These are phyloP conservation scores for Benthosema pterotum DNA, from an alignment of 2,797 vertebrate genomes.

Conservation along the genomic window DNA sequence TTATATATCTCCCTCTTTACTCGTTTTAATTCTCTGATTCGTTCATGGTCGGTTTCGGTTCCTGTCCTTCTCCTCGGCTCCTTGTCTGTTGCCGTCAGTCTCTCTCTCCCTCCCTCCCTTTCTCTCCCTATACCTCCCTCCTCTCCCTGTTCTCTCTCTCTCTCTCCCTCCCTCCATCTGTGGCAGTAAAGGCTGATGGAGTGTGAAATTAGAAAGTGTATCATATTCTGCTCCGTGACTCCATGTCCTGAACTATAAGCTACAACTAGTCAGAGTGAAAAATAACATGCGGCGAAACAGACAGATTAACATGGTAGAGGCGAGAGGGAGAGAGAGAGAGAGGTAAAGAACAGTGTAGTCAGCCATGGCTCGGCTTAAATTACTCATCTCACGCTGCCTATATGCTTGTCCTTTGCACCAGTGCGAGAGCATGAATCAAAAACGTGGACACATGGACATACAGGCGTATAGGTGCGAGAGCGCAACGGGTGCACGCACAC, in stretches of 20 bases:
- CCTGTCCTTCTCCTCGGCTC: slow-evolving; percentile 36
- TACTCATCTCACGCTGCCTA: slow-evolving; percentile 65
- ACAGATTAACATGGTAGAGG: slow-evolving; percentile 72
- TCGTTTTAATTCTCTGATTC: slow-evolving; percentile 14
- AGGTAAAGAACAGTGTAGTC: slow-evolving; percentile 54
- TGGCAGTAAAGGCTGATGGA: slow-evolving; percentile 93
- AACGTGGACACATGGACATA: slow-evolving; percentile 34
- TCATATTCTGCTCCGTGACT: slow-evolving; percentile 87
- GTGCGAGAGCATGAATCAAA: slow-evolving; percentile 46
- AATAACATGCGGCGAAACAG: slow-evolving; percentile 78
- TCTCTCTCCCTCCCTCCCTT: slow-evolving; percentile 23
- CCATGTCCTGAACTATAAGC: slow-evolving; percentile 77
- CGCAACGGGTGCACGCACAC: neutral
- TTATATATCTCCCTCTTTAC: slow-evolving; percentile 36
- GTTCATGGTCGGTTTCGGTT: slow-evolving; percentile 1
- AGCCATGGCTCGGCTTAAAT: slow-evolving; percentile 68
- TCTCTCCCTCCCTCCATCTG: slow-evolving; percentile 40
- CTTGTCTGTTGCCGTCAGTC: neutral
- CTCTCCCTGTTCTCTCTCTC: slow-evolving; percentile 15
- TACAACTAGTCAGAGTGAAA: slow-evolving; percentile 77
- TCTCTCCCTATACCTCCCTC: slow-evolving; percentile 40
- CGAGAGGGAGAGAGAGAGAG: neutral
- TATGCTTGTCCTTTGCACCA: slow-evolving; percentile 55
- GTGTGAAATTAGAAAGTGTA: slow-evolving; percentile 99
- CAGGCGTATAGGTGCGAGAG: slow-evolving; percentile 18